Base-by-base conservation (phyloP, 1,140 invertebrate species). In the Hermatobates lingyangjiaoensis region DNA sequence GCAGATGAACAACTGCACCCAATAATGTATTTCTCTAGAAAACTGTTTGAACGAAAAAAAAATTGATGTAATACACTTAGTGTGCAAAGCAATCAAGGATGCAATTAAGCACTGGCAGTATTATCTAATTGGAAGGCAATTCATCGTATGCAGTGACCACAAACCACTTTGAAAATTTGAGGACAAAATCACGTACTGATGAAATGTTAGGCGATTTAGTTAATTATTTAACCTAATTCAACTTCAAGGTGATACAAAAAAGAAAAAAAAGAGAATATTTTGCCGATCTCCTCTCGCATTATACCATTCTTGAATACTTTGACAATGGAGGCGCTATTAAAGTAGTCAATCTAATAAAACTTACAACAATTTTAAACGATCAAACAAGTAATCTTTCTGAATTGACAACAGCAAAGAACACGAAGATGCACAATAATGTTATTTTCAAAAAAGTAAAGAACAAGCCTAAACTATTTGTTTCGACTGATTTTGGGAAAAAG, bases 51-150 rank as follows among this genome's bases (percentile, higher is more conserved):
- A 24, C 4, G 26, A 24, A 27, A 54, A 46, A 49, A 45, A 45
- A 27, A 18, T 60, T 21, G 60, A 57, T 49, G 56, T 59, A 62
- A 64, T 53, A 57, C 63, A 45, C 55, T 53, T 60, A 56, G 56
- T 55, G 48, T 57, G 50, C 45, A 28, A 48, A 24, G 53, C 56
- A 5, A 54, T 57, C 20, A 57, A 57, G 54, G 57, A 58, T 26
- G 52, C 57, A 53, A 38, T 45, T 47, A 51, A 56, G n/a, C n/a
- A 54, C 45, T 58, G 57, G 57, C 54, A 56, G 39, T 52, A 58
- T 49, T 56, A 48, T 20, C 44, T 58, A 28, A 53, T 56, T 27
- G 57, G 52, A 24, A 40, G 28, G 38, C n/a, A 51, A 26, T 58
- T 58, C 42, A 45, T 14, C n/a, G 47, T 56, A n/a, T 46, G 28